These are phyloP conservation scores for Plemyria rubiginata DNA, from an alignment of 2,888 invertebrate species.

Conservation along the genomic window DNA sequence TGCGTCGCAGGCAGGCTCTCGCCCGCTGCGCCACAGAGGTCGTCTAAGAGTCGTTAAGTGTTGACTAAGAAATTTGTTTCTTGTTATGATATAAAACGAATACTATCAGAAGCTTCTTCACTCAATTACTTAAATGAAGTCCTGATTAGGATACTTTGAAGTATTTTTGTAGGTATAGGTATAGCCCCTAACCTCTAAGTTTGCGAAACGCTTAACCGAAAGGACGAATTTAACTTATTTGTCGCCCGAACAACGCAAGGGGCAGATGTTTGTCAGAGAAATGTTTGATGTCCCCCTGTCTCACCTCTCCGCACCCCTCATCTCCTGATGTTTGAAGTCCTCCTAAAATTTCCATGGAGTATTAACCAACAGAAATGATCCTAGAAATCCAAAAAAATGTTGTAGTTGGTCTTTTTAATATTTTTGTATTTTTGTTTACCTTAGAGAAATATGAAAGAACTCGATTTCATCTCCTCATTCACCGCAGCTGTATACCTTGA, in stretches of 20 bases:
- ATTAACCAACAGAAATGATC: constrained; percentile 5
- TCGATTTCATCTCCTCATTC: too few species aligned
- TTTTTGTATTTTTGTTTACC: neutral
- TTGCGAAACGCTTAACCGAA: constrained; percentile 18
- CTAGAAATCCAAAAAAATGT: neutral
- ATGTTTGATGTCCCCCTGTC: constrained; percentile 24
- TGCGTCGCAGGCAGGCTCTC: too few species aligned
- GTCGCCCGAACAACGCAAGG: constrained; percentile 11
- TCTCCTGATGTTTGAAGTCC: constrained; percentile 12
- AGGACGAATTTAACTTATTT: constrained; percentile 18
- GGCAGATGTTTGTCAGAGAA: constrained; percentile 28
- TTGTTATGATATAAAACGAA: too few species aligned
- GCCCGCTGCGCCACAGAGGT: too few species aligned
- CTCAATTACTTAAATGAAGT: neutral
- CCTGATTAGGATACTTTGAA: constrained; percentile 5
- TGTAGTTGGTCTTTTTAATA: too few species aligned
- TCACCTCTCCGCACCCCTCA: neutral
- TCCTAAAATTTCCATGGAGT: constrained; percentile 12
- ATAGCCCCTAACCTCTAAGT: constrained; percentile 9
- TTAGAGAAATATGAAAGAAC: too few species aligned
- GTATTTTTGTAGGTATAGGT: constrained; percentile 7
- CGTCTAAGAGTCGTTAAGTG: too few species aligned
- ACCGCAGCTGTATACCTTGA: too few species aligned
- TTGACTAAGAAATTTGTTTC: too few species aligned
- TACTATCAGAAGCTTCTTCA: too few species aligned